A percentile compares a stretch with the other conserved stretches of the same genome.
phyloP scores from a whole-genome alignment of 2,888 invertebrate species.

The Heterodera filipjevi region DNA sequence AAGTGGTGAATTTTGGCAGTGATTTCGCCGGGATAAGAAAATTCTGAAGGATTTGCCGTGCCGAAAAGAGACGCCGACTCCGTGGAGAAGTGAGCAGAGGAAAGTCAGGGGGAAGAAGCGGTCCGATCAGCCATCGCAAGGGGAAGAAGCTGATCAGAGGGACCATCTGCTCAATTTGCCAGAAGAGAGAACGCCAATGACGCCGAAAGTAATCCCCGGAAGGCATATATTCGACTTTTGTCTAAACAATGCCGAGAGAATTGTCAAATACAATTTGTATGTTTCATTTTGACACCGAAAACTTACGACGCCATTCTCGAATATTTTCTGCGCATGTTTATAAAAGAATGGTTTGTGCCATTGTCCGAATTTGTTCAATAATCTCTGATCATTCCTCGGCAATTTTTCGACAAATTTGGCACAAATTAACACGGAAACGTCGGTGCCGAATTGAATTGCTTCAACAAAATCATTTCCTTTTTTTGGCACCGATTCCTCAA shows the following conservation, averaged over 20 bases:
- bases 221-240: slow-evolving; percentile 73
- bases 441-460: slow-evolving; percentile 73
- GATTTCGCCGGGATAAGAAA: slow-evolving; percentile 77
- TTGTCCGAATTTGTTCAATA: slow-evolving; percentile 75
- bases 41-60: slow-evolving; percentile 79
- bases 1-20: slow-evolving; percentile 72
- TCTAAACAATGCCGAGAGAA: neutral
- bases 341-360: slow-evolving; percentile 86
- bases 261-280: neutral
- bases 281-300: neutral
- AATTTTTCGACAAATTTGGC: slow-evolving; percentile 72
- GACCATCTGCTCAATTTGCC: slow-evolving; percentile 80
- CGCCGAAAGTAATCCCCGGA: slow-evolving; percentile 81
- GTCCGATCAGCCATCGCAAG: slow-evolving; percentile 32
- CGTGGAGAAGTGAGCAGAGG: slow-evolving; percentile 9
- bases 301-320: slow-evolving; percentile 38
- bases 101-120: slow-evolving; percentile 10
- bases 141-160: slow-evolving; percentile 68
- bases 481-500: slow-evolving; percentile 68
- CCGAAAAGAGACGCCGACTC: slow-evolving; percentile 71
- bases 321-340: slow-evolving; percentile 74
- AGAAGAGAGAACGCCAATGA: slow-evolving; percentile 80
- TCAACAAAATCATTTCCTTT: slow-evolving; percentile 77
- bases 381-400: slow-evolving; percentile 41
- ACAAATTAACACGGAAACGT: slow-evolving; percentile 78